Evolutionary conservation across 1,140 invertebrate genomes (phyloP).

Genomic region (Drosophila obscura): DNA sequence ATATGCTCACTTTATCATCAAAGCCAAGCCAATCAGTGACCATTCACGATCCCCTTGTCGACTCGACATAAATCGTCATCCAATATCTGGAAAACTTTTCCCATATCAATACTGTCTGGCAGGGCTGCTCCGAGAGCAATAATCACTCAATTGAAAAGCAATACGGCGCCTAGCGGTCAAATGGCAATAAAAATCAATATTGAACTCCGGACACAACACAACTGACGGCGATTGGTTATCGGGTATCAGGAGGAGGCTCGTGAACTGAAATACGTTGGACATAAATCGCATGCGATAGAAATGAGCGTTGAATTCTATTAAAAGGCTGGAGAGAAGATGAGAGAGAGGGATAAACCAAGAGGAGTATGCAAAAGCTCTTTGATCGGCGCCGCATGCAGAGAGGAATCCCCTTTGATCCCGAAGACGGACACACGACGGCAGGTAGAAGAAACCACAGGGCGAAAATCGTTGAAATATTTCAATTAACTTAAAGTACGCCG

Average conservation of each 20-base stretch:
- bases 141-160: slow-evolving; percentile 78
- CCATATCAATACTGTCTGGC: slow-evolving; percentile 59
- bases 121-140: slow-evolving; percentile 14
- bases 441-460: slow-evolving; percentile 74
- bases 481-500: slow-evolving; percentile 83
- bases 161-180: slow-evolving; percentile 82
- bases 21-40: slow-evolving; percentile 25
- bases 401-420: slow-evolving; percentile 68
- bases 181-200: slow-evolving; percentile 80
- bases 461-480: slow-evolving; percentile 83
- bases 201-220: slow-evolving; percentile 44
- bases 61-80: slow-evolving; percentile 23
- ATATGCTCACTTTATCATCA: slow-evolving; percentile 7
- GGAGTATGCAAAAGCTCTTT: slow-evolving; percentile 66
- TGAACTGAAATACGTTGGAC: slow-evolving; percentile 74
- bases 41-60: slow-evolving; percentile 12
- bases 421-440: slow-evolving; percentile 53
- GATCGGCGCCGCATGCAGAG: slow-evolving; percentile 50
- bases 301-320: slow-evolving; percentile 83
- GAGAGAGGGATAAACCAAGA: slow-evolving; percentile 11
- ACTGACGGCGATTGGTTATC: too few relatives aligned
- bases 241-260: slow-evolving; percentile 30
- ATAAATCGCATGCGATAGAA: slow-evolving; percentile 83
- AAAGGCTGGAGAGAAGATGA: slow-evolving; percentile 40
- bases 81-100: slow-evolving; percentile 35